Evolutionary conservation across 1,140 invertebrate genomes (phyloP), one percentile per base, ranked within the genome.

Genomic region (Sarcophaga bullata): DNA sequence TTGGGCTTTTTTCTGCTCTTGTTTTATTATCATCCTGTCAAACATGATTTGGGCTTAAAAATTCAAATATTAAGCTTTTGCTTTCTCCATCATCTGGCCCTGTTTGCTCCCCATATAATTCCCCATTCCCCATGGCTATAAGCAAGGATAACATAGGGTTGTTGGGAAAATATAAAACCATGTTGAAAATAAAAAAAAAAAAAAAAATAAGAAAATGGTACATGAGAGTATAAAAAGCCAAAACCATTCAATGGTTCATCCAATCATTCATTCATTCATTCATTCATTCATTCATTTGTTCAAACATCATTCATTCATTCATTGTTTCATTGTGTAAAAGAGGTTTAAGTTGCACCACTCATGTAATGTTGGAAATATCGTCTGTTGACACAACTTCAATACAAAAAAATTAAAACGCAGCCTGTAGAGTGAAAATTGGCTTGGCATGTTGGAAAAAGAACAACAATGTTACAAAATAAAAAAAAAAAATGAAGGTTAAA

Each of bases 1-100:
- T 68, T 68, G 9, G 62, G 62, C 19, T 68, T 68, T 37, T 37
- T 37, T 1, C 25, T 37, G 1, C 4, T 37, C 25, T 37, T 37
- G 25, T 37, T 37, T 68, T 25, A 68, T 68, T 68, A 68, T 68
- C 62, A 68, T 68, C 62, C 62, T 68, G 17, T 19, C 62, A 68
- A 68, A 68, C 62, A 68, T 68, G 62, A 68, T 68, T 68, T 68
- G 62, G 62, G 62, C 62, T 68, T 25, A 68, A 68, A 68, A 68
- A 68, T 25, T 68, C 62, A 68, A 68, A 68, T 68, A 68, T 68
- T 68, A 68, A 68, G n/a, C 62, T 25, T 68, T 68, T 68, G 62
- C 62, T 68, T 68, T 1, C 15, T n/a, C 11, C 15, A 5, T 37
- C 15, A 5, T 37, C 25, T 37, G 25, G 25, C 54, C 15, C 54